A percentile compares a stretch with the other conserved stretches of the same genome.
Evolutionary conservation across 2,797 vertebrate genomes (phyloP).

Genomic region (Picus viridis): DNA sequence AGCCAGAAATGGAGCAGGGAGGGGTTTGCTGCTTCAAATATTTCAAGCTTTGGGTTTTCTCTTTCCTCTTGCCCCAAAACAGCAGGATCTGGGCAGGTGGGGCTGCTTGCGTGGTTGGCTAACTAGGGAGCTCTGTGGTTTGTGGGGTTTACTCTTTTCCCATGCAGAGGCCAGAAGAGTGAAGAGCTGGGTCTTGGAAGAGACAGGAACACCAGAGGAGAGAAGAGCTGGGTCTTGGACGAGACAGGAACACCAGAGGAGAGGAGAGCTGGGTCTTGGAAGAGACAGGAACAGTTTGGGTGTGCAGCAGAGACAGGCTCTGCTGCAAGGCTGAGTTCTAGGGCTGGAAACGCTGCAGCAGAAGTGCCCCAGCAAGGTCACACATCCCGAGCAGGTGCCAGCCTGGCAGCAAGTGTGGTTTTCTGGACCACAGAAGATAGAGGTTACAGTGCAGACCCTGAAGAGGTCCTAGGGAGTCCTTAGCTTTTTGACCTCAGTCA

Average conservation of each 20-base stretch:
- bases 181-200: background rate
- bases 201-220: background rate
- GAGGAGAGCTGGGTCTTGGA: background rate
- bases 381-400: background rate
- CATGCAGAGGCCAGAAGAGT: background rate
- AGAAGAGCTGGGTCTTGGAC: background rate
- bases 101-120: background rate
- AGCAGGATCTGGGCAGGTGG: background rate
- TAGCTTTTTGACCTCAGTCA: background rate
- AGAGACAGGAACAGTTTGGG: background rate
- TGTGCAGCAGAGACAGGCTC: background rate
- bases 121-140: background rate
- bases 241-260: background rate
- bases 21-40: background rate
- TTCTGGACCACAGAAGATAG: background rate
- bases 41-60: background rate
- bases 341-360: background rate
- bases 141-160: background rate
- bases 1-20: background rate
- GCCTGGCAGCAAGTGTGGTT: background rate
- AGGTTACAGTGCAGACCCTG: background rate
- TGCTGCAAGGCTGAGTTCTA: background rate
- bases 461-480: background rate
- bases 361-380: background rate
- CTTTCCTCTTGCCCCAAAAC: background rate